Base-by-base conservation (phyloP, 2,797 vertebrate species). In the Pelochelys cantorii region DNA sequence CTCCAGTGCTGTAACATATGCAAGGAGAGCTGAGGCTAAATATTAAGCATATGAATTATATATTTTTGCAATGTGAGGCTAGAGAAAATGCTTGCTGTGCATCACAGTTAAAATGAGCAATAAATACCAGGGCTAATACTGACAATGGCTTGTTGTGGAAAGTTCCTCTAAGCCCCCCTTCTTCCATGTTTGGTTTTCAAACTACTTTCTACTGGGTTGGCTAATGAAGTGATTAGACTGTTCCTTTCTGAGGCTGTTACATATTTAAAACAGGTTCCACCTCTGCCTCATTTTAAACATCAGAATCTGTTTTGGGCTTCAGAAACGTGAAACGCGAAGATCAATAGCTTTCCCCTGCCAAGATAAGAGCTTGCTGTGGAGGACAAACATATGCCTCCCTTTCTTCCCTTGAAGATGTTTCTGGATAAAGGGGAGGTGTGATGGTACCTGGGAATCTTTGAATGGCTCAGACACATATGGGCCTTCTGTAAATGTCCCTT, bases 31-130 rank as follows among this genome's bases (percentile, higher is more conserved):
- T 1, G 81, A 95, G 91, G 91, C 92, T 89, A 98, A 97, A 98
- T 97, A 98, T 97, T 97, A 97, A 96, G 96, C 95, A 97, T 97
- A 97, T 98, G 97, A 98, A 97, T 98, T 97, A 96, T 95, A 97
- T 95, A 96, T 98, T 96, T 94, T 94, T 96, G 91, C 96, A 96
- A 94, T 75, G 81, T 17, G 5, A 95, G 93, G 91, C 94, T 94
- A 91, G 5, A 96, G 95, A 97, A 98, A 97, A 94, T 94, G 96
- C 96, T 98, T 96, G 95, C 95, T 91, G 95, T 95, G 97, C 96
- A 96, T 93, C 94, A 93, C 88, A 96, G 96, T 97, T 97, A 98
- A 98, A 98, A 96, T 83, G 90, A 97, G 90, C 96, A 97, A 97
- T 98, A 98, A 98, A 98, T 98, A 97, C 97, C 96, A 96, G 86